Conservation (phyloP, 2,113 vertebrate genomes). For the Orcinus orca region DNA sequence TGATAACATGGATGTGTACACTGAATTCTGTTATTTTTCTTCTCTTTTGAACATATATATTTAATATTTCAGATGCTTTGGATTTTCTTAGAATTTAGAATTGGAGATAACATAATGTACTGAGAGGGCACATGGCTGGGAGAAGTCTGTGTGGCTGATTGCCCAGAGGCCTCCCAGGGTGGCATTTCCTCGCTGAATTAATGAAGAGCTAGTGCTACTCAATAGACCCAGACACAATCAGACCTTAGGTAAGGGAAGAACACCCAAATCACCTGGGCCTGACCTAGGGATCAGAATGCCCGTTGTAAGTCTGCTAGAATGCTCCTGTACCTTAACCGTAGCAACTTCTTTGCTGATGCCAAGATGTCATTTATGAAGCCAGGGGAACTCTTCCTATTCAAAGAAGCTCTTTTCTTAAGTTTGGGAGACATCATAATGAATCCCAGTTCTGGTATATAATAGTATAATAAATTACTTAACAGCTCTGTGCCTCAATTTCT, state of each 20-base stretch:
- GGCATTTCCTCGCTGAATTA: slow-evolving; percentile 27
- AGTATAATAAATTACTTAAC: neutral
- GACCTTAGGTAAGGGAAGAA: neutral
- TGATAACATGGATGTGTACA: neutral
- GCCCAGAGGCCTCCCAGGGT: neutral
- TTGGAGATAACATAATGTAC: neutral
- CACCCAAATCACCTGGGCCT: neutral
- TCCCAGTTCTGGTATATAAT: neutral
- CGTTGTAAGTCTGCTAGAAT: neutral
- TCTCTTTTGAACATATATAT: neutral
- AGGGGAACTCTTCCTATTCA: neutral
- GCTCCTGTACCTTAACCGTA: neutral
- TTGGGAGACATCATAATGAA: neutral
- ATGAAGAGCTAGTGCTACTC: neutral
- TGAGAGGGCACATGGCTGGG: neutral
- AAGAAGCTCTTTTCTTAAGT: neutral
- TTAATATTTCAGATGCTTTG: neutral
- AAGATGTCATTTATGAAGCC: slow-evolving; percentile 26
- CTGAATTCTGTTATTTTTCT: neutral
- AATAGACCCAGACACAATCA: neutral
- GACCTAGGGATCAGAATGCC: neutral
- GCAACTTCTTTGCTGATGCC: neutral
- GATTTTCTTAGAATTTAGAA: slow-evolving; percentile 32
- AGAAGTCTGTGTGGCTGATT: neutral
- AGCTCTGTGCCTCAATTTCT: neutral